Base-by-base conservation (phyloP, 2,113 vertebrate species). In the Eurypyga helias region DNA sequence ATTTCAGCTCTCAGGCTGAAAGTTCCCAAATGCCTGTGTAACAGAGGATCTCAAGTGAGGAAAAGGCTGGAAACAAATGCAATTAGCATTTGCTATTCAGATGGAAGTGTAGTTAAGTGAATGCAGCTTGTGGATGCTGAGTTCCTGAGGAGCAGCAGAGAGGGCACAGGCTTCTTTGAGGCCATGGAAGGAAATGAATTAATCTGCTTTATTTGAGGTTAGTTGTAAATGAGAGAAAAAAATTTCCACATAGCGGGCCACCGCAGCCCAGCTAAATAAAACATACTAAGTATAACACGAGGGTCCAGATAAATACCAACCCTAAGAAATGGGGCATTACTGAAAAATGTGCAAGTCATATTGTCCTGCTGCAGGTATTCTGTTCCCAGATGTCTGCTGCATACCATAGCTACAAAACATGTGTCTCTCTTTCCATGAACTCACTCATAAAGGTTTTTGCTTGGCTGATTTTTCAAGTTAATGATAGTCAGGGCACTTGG, bases 391-490 rank as follows among this genome's bases (percentile, higher is more conserved):
- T 62, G 52, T 83, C 80, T 80, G 49, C 76, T 84, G 71, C 77
- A 90, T 78, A 80, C 82, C 61, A 64, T n/a, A 73, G 33, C 66
- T 80, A 60, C 66, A 76, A 95, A 82, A 95, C 96, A 92, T 91
- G 84, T 87, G 62, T 95, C 91, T 96, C 73, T 93, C 4, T 93
- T 97, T 97, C 93, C 96, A 94, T 96, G 96, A 93, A 89, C 61
- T 85, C 72, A 70, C 92, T 95, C 69, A 15, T 90, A 96, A 97
- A 92, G 89, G 86, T 71, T 94, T 95, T 90, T 96, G 92, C 97
- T 96, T 55, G 81, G 95, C 64, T 97, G 96, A 96, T 96, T 96
- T 98, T 96, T 97, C 97, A 97, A 98, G 95, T 97, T 96, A 98
- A 97, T 97, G 97, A 96, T 94, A 97, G 94, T 81, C 95, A 94